Conservation (phyloP, 2,888 invertebrate species). For the Nomada flava region DNA sequence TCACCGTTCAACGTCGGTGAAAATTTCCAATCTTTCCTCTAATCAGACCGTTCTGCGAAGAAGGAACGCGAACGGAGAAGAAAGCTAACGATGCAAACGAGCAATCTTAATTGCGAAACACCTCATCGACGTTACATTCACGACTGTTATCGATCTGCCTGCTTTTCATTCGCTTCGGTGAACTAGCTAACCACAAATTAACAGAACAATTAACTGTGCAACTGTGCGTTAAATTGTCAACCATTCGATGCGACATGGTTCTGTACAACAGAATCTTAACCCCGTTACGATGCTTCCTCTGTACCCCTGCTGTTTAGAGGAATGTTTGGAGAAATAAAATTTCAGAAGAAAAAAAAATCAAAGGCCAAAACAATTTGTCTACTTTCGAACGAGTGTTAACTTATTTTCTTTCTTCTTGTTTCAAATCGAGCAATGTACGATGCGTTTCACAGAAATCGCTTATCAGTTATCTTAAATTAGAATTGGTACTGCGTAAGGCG, state of each 20-base stretch:
- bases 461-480: neutral
- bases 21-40: slow-evolving; percentile 38
- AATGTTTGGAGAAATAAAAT: too few species aligned
- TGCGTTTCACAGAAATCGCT: too few species aligned
- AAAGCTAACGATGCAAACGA: slow-evolving; percentile 35
- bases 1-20: slow-evolving; percentile 9
- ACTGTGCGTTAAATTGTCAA: slow-evolving; percentile 7
- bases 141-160: neutral
- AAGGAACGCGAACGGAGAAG: neutral
- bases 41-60: slow-evolving; percentile 10
- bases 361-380: too few species aligned
- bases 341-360: too few species aligned
- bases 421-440: too few species aligned
- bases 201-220: slow-evolving; percentile 20
- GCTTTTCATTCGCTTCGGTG: neutral
- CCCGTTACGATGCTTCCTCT: neutral
- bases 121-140: slow-evolving; percentile 19
- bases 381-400: too few species aligned
- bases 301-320: too few species aligned
- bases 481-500: neutral
- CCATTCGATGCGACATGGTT: neutral
- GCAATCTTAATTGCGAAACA: slow-evolving; percentile 16
- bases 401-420: too few species aligned
- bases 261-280: neutral
- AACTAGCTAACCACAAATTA: slow-evolving; percentile 17